A percentile compares a stretch with the other conserved stretches of the same genome.
These are phyloP conservation scores for human (Homo sapiens) DNA, from an alignment of 2,113 vertebrate genomes.

Conservation along the genomic window GRCh38 chr18:52816501-52817000, in stretches of 20 bases:
- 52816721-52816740: fast-evolving
- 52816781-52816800: not conserved
- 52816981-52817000: not conserved
- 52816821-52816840: not conserved
- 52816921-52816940: not conserved
- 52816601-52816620: not conserved
- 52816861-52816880: not conserved
- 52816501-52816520: not conserved
- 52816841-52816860: not conserved
- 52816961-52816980: fast-evolving
- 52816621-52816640: not conserved
- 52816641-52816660: not conserved
- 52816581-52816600: not conserved
- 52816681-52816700: not conserved
- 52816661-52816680: not conserved
- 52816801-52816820: not conserved
- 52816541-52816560: not conserved
- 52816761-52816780: not conserved
- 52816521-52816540: not conserved
- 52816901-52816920: not conserved
- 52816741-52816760: too few relatives aligned
- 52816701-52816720: not conserved
- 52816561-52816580: not conserved
- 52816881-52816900: not conserved
- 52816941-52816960: not conserved